phyloP scores from a whole-genome alignment of 2,888 invertebrate genomes.

The Ochropleura plecta region DNA sequence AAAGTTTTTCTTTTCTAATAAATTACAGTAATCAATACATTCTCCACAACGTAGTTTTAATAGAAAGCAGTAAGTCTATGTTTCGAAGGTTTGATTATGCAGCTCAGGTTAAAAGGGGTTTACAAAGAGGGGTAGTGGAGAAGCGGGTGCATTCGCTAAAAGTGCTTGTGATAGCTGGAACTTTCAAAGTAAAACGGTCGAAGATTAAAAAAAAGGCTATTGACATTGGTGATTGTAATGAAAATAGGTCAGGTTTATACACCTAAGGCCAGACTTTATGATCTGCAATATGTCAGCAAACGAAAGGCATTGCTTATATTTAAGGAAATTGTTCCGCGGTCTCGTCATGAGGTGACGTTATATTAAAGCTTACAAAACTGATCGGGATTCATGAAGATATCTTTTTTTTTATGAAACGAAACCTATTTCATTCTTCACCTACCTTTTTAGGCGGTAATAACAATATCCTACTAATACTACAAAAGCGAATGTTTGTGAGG shows the following conservation, averaged over 20 bases:
- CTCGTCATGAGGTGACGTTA: background rate
- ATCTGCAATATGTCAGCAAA: background rate
- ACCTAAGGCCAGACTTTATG: background rate
- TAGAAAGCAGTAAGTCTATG: conserved; percentile 15
- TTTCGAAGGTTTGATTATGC: conserved; percentile 20
- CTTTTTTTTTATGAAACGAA: background rate
- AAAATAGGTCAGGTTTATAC: conserved; percentile 4
- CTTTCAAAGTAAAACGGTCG: conserved; percentile 25
- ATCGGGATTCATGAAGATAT: background rate
- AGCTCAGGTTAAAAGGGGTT: conserved; percentile 1
- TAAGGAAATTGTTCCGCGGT: background rate
- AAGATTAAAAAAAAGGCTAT: conserved; percentile 36
- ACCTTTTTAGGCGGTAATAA: background rate
- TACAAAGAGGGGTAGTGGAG: background rate
- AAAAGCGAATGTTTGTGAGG: too few relatives aligned
- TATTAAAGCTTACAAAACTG: background rate
- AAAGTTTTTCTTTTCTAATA: background rate
- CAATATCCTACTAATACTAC: too few relatives aligned
- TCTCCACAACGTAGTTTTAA: conserved; percentile 18
- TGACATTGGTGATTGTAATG: conserved; percentile 19
- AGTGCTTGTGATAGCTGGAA: conserved; percentile 10
- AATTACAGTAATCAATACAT: background rate
- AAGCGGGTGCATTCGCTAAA: conserved; percentile 8
- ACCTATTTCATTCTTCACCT: background rate
- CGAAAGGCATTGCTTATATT: background rate